These are phyloP conservation scores for Drosophila meridiana DNA, from an alignment of 2,888 invertebrate species.

Conservation along the genomic window DNA sequence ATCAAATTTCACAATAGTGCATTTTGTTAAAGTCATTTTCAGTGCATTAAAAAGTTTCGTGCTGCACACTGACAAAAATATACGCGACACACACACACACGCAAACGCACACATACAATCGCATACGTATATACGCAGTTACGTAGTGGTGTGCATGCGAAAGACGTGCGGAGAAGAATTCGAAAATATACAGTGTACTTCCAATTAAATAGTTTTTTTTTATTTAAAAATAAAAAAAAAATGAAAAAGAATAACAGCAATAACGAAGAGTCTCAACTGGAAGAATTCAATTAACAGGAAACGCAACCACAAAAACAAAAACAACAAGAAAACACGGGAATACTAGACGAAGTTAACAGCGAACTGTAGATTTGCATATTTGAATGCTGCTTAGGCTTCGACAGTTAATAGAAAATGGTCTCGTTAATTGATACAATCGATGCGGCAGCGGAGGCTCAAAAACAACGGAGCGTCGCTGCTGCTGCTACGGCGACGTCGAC, in stretches of 20 bases:
- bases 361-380: conserved; percentile 30
- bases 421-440: conserved; percentile 78
- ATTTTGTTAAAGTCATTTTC: conserved; percentile 24
- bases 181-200: conserved; percentile 50
- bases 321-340: conserved; percentile 22
- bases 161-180: conserved; percentile 45
- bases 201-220: conserved; percentile 25
- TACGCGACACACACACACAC: conserved; percentile 10
- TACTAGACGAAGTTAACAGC: conserved; percentile 25
- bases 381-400: conserved; percentile 64
- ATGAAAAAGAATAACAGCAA: conserved; percentile 7
- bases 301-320: conserved; percentile 24
- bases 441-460: conserved; percentile 72
- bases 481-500: conserved; percentile 43
- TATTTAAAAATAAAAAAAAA: conserved; percentile 8
- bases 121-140: conserved; percentile 42
- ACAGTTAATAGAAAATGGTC: conserved; percentile 73
- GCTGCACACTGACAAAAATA: conserved; percentile 44
- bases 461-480: conserved; percentile 60
- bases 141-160: conserved; percentile 54
- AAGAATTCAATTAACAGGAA: conserved; percentile 36
- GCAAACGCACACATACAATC: conserved; percentile 16
- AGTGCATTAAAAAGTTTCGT: conserved; percentile 29
- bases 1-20: conserved; percentile 23
- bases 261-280: conserved; percentile 52